phyloP scores from a whole-genome alignment of 2,113 vertebrate species.

The Equus przewalskii region DNA sequence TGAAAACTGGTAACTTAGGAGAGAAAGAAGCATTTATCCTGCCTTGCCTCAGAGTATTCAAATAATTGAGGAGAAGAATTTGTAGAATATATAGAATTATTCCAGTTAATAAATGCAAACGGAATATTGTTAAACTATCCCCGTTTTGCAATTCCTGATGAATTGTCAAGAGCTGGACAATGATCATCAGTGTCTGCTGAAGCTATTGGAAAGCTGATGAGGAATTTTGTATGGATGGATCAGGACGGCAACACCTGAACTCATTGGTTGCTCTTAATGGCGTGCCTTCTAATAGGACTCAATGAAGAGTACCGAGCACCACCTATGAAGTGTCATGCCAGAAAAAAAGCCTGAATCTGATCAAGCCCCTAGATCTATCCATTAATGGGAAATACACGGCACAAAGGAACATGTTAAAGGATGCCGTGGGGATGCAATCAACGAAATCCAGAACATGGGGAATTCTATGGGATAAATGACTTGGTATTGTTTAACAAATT shows the following conservation, averaged over 20 bases:
- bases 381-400: neutral
- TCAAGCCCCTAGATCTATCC: neutral
- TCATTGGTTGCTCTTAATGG: neutral
- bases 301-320: neutral
- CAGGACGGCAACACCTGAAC: neutral
- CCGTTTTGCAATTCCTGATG: neutral
- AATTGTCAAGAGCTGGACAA: neutral
- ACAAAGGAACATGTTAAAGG: neutral
- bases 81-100: neutral
- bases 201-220: conserved; percentile 11
- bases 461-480: neutral
- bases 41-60: neutral
- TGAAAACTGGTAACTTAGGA: neutral
- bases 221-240: neutral
- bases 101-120: neutral
- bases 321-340: neutral
- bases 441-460: neutral
- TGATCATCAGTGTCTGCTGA: neutral
- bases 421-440: neutral
- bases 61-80: neutral
- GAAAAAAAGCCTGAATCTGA: neutral
- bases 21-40: neutral
- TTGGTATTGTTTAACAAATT: neutral
- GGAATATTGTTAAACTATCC: neutral
- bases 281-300: neutral